A percentile compares a stretch with the other conserved stretches of the same genome.
Evolutionary conservation across 2,797 vertebrate species (phyloP).

Genomic region (Florisuga fusca): DNA sequence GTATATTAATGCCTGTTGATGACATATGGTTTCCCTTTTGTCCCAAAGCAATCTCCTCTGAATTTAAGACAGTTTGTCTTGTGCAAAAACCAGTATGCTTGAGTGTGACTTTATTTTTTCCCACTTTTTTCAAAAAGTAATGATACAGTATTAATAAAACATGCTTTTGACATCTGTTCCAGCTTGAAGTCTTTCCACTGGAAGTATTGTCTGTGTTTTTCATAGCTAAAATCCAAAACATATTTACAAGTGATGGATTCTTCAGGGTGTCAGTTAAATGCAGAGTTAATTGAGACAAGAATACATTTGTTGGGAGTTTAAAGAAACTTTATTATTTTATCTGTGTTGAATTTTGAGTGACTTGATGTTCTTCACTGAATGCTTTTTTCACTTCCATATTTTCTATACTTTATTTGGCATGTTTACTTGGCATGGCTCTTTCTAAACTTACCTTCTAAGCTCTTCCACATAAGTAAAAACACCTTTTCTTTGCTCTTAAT

Average conservation of each 20-base stretch:
- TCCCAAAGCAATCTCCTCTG: neutral
- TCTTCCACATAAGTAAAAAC: neutral
- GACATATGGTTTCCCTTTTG: neutral
- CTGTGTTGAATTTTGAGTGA: neutral
- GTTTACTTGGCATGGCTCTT: neutral
- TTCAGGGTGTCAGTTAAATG: neutral
- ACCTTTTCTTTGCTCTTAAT: neutral
- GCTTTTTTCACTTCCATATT: neutral
- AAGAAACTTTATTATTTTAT: neutral
- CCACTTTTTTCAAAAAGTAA: neutral
- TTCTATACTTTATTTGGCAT: neutral
- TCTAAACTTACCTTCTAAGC: neutral
- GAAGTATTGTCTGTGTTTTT: neutral
- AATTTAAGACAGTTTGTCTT: neutral
- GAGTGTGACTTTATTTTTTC: neutral
- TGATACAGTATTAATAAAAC: neutral
- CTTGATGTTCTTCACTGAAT: neutral
- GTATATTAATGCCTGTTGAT: neutral
- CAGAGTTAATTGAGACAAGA: neutral
- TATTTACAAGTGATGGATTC: neutral
- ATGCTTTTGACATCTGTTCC: neutral
- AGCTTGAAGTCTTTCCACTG: constrained; percentile 12
- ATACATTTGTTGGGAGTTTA: neutral
- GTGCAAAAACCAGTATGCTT: neutral
- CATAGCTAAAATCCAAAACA: neutral